Base-by-base conservation (phyloP, 2,113 vertebrate species). In the Arothron firmamentum region DNA sequence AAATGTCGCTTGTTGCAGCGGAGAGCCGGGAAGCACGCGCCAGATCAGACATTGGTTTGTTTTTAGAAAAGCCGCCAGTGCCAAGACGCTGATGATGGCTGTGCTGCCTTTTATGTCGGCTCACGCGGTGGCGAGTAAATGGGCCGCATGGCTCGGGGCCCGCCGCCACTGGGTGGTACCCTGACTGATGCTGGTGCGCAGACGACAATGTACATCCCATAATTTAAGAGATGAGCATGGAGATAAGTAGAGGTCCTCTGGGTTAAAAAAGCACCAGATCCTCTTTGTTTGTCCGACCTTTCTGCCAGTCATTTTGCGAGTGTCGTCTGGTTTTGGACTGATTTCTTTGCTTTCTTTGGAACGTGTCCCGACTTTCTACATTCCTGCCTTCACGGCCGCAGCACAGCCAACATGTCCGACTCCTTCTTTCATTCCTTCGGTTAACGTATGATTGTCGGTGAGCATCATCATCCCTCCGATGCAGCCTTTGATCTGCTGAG, bases 81-180 rank as follows among this genome's bases (percentile, higher is more conserved):
- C 74, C 31, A 65, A 81, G 74, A 62, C 60, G 56, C 75, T 68
- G 68, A 78, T 77, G 66, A 70, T 51, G 62, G 53, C 67, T 67
- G 70, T 42, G 67, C 78, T 70, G 58, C 53, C 75, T 81, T 82
- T 85, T 48, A 81, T 78, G 75, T 63, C 17, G 41, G 59, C 6
- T 45, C 45, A 59, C 63, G 65, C 59, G 64, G 71, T 43, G 43
- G 48, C 70, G 53, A 18, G 42, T 65, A 56, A 78, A 72, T 16
- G 56, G 72, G 65, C 69, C 69, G 79, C 68, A 72, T 73, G 63
- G 62, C 52, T 60, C 47, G 1, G 20, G 31, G 46, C 68, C 74
- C 68, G 42, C 64, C 65, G 68, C 75, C 70, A 68, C 79, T 82
- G 79, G 84, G 83, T 81, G 81, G 78, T 76, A 77, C 79, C 63